Evolutionary conservation across 2,797 vertebrate genomes (phyloP).

Genomic region (Ispidina lecontei): DNA sequence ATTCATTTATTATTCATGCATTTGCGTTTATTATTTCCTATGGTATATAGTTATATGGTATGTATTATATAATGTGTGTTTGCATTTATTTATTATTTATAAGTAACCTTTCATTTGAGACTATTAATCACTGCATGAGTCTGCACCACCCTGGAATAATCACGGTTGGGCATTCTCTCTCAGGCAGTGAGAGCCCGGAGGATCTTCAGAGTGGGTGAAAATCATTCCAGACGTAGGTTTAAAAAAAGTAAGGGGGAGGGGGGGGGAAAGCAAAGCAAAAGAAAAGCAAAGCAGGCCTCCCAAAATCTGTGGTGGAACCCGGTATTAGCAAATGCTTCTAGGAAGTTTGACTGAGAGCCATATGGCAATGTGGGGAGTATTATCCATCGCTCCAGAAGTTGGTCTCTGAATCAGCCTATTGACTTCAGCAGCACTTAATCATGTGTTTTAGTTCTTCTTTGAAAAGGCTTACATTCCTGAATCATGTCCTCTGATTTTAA

Average conservation of each 20-base stretch:
- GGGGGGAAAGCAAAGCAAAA: too few species aligned
- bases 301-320: constrained; percentile 56
- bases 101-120: background rate
- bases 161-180: background rate
- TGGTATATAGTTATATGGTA: background rate
- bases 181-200: background rate
- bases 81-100: background rate
- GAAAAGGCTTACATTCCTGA: constrained; percentile 67
- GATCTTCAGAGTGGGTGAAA: constrained; percentile 45
- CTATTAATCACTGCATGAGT: background rate
- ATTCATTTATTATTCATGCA: background rate
- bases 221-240: constrained; percentile 13
- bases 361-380: constrained; percentile 68
- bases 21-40: background rate
- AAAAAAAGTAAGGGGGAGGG: background rate
- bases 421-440: constrained; percentile 72
- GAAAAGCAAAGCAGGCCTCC: constrained; percentile 49
- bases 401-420: constrained; percentile 71
- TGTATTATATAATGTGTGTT: background rate
- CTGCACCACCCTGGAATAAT: background rate
- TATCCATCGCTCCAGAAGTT: constrained; percentile 59
- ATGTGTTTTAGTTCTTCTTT: constrained; percentile 65
- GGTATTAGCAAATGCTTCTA: constrained; percentile 62
- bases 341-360: constrained; percentile 70
- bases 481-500: constrained; percentile 66